Conservation (phyloP, 1,140 invertebrate genomes). For the Megathymus violae region DNA sequence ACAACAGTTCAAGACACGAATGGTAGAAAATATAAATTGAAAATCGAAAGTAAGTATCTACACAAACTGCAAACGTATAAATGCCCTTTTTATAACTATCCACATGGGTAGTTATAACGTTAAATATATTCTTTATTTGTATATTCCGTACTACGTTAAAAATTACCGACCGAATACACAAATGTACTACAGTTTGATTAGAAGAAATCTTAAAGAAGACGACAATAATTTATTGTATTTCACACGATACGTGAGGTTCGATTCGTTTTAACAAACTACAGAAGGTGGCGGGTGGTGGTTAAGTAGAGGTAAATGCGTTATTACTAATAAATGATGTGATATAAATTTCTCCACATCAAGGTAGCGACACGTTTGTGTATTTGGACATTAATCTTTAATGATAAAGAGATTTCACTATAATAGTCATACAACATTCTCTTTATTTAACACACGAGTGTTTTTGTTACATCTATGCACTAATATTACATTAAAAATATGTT, state of each 20-base stretch:
- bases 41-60: constrained; percentile 52
- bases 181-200: constrained; percentile 42
- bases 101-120: constrained; percentile 65
- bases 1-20: constrained; percentile 54
- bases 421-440: constrained; percentile 71
- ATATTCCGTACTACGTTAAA: constrained; percentile 63
- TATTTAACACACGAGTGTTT: constrained; percentile 61
- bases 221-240: too few relatives aligned
- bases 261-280: too few relatives aligned
- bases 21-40: constrained; percentile 63
- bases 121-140: constrained; percentile 67
- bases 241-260: neutral
- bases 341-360: constrained; percentile 7
- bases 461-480: constrained; percentile 75
- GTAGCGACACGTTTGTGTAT: constrained; percentile 38
- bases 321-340: neutral
- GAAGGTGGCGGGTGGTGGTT: too few relatives aligned
- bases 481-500: constrained; percentile 81
- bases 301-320: neutral
- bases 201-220: neutral
- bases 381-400: constrained; percentile 57
- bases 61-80: constrained; percentile 71
- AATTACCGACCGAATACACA: constrained; percentile 56
- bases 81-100: constrained; percentile 70
- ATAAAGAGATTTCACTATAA: constrained; percentile 71